phyloP scores from a whole-genome alignment of 2,113 vertebrate species.

The Ornithorhynchus anatinus region DNA sequence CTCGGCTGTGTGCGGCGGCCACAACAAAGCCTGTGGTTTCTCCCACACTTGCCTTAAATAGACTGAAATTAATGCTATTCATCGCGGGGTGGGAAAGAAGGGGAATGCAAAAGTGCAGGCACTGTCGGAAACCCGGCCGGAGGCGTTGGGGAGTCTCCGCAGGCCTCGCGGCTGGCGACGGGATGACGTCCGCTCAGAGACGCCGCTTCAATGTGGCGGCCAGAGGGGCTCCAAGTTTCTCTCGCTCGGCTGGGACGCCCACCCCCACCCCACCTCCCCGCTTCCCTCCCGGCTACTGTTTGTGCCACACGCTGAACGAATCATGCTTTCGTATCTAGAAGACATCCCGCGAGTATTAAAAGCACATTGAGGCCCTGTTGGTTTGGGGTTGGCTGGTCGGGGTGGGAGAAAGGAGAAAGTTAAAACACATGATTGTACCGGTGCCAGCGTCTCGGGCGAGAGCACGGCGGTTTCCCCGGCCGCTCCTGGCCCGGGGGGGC shows the following conservation, averaged over 20 bases:
- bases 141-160: constrained; percentile 65
- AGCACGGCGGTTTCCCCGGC: constrained; percentile 55
- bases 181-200: constrained; percentile 26
- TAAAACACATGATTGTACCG: constrained; percentile 63
- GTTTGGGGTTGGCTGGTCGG: constrained; percentile 50
- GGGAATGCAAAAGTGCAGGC: constrained; percentile 76
- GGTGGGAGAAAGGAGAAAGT: constrained; percentile 59
- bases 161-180: constrained; percentile 39
- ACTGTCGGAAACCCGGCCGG: constrained; percentile 68
- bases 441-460: constrained; percentile 58
- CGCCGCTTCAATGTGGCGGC: constrained; percentile 3
- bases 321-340: constrained; percentile 67
- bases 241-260: not conserved
- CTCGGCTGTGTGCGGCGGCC: constrained; percentile 88
- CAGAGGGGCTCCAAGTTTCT: not conserved
- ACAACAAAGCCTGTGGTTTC: constrained; percentile 95
- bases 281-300: not conserved
- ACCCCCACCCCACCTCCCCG: not conserved
- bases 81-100: constrained; percentile 80
- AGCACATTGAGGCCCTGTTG: constrained; percentile 31
- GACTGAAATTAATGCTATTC: constrained; percentile 90
- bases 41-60: constrained; percentile 87
- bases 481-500: constrained; percentile 55
- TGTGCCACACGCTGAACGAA: not conserved
- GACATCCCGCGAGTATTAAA: constrained; percentile 46